Base-by-base conservation (phyloP, 23 tunicate genomes). In the Diplosoma virens region DNA sequence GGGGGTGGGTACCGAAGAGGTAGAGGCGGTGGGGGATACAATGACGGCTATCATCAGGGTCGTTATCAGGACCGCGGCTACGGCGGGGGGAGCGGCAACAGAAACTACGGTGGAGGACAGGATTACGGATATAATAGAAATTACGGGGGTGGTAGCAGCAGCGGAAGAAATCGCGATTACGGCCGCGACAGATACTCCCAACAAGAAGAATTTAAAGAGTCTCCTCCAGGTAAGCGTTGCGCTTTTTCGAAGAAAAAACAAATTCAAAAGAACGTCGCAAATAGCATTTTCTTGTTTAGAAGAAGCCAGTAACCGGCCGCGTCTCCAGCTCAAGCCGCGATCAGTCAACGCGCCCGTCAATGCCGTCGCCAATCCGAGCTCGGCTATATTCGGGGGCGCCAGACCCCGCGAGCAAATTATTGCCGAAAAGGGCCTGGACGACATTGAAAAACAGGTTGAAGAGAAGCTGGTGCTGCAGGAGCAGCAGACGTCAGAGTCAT, bases 321-420 rank as follows among this genome's bases (percentile, higher is more conserved):
- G 97, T 9, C 59, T 92, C 61, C 83, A 85, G 81, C 75, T 92
- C 50, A 85, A 92, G 36, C 85, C 89, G 1, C 92, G 97, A 0
- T 72, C 97, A 16, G 84, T 76, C 23, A 79, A 37, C 7, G 77
- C 72, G n/a, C 97, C 97, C 1, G 80, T 85, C 6, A 85, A 81
- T 36, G 46, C 86, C 27, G 75, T 92, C 28, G 97, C 97, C 4
- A 92, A 92, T 59, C 97, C 97, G 29, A 80, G 82, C 16, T 92
- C 97, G 37, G 85, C 97, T 5, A 92, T 92, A 58, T 92, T 92
- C 45, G 97, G 97, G 21, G 97, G 97, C 31, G 97, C 97, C 2
- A 66, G 80, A 70, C 97, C 97, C 17, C 92, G 97, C 5, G 97
- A 92, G 45, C 83, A 85, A 35, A 85, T 85, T 34, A 72, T 92